phyloP scores from a whole-genome alignment of 2,888 invertebrate species.

The Xestia ashworthii region DNA sequence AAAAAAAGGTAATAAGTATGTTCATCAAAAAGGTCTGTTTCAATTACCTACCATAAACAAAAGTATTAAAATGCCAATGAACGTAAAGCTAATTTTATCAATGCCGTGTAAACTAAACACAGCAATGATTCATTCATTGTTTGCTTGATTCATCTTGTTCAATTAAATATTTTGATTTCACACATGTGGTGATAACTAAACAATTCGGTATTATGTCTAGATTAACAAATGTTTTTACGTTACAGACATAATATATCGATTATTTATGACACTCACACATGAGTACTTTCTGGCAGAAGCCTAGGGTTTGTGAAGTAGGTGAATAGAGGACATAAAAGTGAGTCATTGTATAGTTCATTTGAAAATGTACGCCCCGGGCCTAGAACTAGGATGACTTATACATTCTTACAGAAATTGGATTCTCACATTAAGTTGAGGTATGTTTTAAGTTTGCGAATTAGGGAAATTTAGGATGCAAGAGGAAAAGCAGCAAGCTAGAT shows the following conservation, averaged over 20 bases:
- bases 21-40: not conserved
- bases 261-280: not conserved
- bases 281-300: too few species aligned
- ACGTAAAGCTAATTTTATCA: slow-evolving; percentile 2
- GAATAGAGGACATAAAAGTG: not conserved
- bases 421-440: not conserved
- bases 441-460: not conserved
- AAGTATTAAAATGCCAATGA: slow-evolving; percentile 24
- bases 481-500: not conserved
- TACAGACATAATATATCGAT: slow-evolving; percentile 11
- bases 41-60: not conserved
- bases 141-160: slow-evolving; percentile 35
- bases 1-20: not conserved
- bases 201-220: slow-evolving; percentile 25
- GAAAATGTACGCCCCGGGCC: not conserved
- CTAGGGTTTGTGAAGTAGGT: not conserved
- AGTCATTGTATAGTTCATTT: not conserved
- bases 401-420: not conserved
- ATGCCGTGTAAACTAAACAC: slow-evolving; percentile 12
- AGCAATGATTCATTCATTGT: slow-evolving; percentile 31
- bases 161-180: slow-evolving; percentile 45
- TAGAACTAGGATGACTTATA: not conserved
- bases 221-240: slow-evolving; percentile 23
- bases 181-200: slow-evolving; percentile 3
- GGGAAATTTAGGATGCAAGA: not conserved